Conservation (phyloP, 1,140 invertebrate species). For the Harpegnathos saltator region DNA sequence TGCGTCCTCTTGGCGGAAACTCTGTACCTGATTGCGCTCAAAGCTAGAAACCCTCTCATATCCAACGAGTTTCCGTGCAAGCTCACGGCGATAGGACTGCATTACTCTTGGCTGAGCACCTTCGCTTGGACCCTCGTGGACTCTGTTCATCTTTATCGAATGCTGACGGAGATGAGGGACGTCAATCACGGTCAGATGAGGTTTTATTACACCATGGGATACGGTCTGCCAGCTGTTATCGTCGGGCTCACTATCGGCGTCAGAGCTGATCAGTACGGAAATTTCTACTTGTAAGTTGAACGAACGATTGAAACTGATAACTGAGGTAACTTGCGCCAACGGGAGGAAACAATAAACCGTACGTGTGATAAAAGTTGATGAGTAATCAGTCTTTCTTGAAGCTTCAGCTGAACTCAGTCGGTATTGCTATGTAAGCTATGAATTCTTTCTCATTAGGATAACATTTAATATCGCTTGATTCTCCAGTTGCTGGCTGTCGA, state of each 20-base stretch:
- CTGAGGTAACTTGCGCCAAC: too few species aligned
- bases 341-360: too few species aligned
- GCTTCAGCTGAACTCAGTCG: too few species aligned
- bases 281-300: conserved; percentile 94
- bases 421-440: too few species aligned
- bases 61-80: conserved; percentile 95
- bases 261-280: conserved; percentile 97
- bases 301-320: not conserved
- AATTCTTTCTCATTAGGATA: too few species aligned
- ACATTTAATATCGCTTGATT: too few species aligned
- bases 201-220: conserved; percentile 97
- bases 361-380: too few species aligned
- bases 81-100: conserved; percentile 95
- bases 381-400: too few species aligned
- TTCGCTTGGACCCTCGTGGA: conserved; percentile 97
- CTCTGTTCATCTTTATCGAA: conserved; percentile 96
- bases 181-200: conserved; percentile 98
- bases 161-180: conserved; percentile 97
- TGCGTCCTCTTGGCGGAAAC: conserved; percentile 95
- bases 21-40: conserved; percentile 94
- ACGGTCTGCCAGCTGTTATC: conserved; percentile 96
- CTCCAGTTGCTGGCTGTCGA: conserved; percentile 96
- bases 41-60: conserved; percentile 91
- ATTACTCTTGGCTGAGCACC: conserved; percentile 96
- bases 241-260: conserved; percentile 96